Base-by-base conservation (phyloP, 2,113 vertebrate species). In the Tapirus terrestris region DNA sequence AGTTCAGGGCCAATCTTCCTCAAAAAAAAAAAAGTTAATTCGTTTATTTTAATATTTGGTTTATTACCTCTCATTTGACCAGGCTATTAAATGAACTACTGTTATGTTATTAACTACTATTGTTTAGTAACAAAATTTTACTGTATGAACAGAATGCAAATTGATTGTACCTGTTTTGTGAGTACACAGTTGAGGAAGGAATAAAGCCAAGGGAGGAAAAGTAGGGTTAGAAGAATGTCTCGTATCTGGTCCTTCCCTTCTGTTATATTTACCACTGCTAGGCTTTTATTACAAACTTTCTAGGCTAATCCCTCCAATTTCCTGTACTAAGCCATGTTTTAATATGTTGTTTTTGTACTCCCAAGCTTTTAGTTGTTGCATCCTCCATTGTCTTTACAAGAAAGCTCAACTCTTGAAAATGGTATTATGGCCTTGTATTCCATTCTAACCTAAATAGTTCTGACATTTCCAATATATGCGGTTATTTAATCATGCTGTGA, bases 21-120 rank as follows among this genome's bases (percentile, higher is more conserved):
- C 39, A 39, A 39, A 39, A 39, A 39, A 39, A 39, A 39, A 39
- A 39, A 39, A 83, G 56, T 90, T 97, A 94, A 67, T 56, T 95
- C 53, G 61, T 68, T 94, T 89, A 39, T 61, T 39, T 82, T 94
- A 82, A 60, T 94, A 91, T 79, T 97, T 90, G 45, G 18, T 39
- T 84, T 84, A 65, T 73, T 85, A 21, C 33, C 21, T 88, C 18
- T 90, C 9, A 63, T 11, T 91, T 92, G 20, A 95, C 60, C 20
- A 56, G 36, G 60, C 80, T 43, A 91, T 96, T 80, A 81, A 85
- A 67, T 53, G 76, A 90, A 31, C 67, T 61, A 8, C 61, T 67
- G 8, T 58, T 85, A 61, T 72, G 51, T 60, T 87, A n/a, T 72
- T 72, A 87, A 81, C 65, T 81, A 91, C 53, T 86, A 3, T 79